Conservation (phyloP, 1,140 invertebrate species). For the Polyergus mexicanus region DNA sequence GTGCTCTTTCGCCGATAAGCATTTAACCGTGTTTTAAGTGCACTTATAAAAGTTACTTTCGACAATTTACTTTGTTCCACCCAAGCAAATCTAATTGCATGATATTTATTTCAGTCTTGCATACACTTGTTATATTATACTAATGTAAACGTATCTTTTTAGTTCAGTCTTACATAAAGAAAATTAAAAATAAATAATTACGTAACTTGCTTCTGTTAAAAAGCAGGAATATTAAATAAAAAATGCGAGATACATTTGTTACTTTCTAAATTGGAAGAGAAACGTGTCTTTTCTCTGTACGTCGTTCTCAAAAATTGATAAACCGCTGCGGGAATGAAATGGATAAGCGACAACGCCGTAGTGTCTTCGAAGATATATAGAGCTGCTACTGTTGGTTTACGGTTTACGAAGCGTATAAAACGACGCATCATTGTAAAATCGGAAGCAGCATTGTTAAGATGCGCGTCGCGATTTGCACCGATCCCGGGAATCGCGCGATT, state of each 20-base stretch:
- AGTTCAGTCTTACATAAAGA: background rate
- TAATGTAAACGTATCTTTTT: background rate
- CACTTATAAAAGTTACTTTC: background rate
- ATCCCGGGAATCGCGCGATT: slow-evolving; percentile 38
- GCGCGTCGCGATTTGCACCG: background rate
- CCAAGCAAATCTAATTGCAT: background rate
- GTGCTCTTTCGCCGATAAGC: no score
- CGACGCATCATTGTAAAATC: slow-evolving; percentile 44
- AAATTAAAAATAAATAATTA: background rate
- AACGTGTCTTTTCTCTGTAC: background rate
- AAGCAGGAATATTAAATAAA: background rate
- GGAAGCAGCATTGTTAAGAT: slow-evolving; percentile 55
- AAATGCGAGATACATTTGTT: background rate
- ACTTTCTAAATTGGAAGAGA: background rate
- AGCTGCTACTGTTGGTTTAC: slow-evolving; percentile 34
- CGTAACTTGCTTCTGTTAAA: background rate
- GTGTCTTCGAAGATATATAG: slow-evolving; percentile 24
- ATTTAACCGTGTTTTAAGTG: no score
- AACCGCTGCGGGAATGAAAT: background rate
- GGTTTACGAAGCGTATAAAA: slow-evolving; percentile 59
- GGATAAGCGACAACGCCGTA: background rate
- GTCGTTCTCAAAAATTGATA: slow-evolving; percentile 40
- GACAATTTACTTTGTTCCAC: slow-evolving; percentile 18
- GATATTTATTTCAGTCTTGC: slow-evolving; percentile 9
- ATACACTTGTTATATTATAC: background rate